Evolutionary conservation across 2,113 vertebrate genomes (phyloP), one percentile per base, ranked within the genome.

Genomic region (Electrona antarctica): DNA sequence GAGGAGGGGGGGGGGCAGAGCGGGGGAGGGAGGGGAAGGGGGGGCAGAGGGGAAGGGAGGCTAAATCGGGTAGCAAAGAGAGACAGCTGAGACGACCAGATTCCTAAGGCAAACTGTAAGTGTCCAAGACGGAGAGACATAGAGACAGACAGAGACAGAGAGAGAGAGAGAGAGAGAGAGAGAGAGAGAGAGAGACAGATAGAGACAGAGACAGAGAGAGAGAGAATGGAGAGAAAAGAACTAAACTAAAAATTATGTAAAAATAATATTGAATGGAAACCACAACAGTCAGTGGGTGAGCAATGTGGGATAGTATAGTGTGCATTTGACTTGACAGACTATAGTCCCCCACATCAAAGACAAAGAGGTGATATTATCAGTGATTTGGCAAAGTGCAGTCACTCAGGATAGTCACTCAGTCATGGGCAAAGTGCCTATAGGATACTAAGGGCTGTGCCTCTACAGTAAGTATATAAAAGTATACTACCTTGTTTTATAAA

Each of bases 21-120:
- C 65, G 48, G 4, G 59, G 64, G 50, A 14, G 8, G 15, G 68
- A 6, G 51, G 45, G 7, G 48, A 21, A 21, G 47, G 60, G 9
- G 21, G 52, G 41, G 60, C 4, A 47, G 60, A 6, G 49, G 7
- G 46, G 67, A 48, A n/a, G 47, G 62, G 59, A 80, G 79, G 82
- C 88, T 91, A 92, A 88, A 91, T 92, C 9, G 80, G 86, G 63
- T 81, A 66, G 90, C 85, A 72, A 91, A 90, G 80, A 80, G 87
- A 91, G 76, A 91, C 87, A 92, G 91, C 91, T 92, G 91, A 92
- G 88, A 78, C 47, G 86, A 79, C 89, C 85, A 85, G 84, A 92
- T 92, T 91, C 90, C 90, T 91, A 71, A 88, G 78, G 76, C 64
- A 60, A 79, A 82, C 82, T 67, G 85, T 82, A 79, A 87, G 82